Conservation (phyloP, 2,888 invertebrate species). For the Agonopterix heracliana region DNA sequence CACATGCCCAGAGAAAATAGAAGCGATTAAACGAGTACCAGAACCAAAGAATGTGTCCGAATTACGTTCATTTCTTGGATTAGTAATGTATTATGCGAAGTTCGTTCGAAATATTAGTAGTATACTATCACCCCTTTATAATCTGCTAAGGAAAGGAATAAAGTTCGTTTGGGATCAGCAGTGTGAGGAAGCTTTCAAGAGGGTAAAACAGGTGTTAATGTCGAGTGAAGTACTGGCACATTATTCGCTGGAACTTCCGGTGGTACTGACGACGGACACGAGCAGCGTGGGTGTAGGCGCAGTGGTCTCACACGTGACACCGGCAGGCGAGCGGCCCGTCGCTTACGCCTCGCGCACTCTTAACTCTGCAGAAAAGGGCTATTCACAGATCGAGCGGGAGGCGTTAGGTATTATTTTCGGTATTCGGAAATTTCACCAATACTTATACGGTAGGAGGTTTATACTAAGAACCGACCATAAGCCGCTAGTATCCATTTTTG, state of each 20-base stretch:
- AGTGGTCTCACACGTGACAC: conserved; percentile 8
- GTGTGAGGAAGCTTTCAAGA: conserved; percentile 5
- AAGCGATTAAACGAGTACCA: conserved; percentile 8
- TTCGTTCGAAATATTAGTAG: conserved; percentile 15
- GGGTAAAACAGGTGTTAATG: conserved; percentile 4
- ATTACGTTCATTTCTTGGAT: conserved; percentile 18
- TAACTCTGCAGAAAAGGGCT: conserved; percentile 4
- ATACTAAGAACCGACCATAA: conserved; percentile 11
- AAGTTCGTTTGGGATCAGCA: conserved; percentile 5
- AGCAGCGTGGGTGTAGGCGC: conserved; percentile 14
- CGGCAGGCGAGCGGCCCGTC: conserved; percentile 8
- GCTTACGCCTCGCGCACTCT: conserved; percentile 10
- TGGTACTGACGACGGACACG: conserved; percentile 13
- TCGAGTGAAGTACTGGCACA: conserved; percentile 12
- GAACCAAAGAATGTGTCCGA: conserved; percentile 15
- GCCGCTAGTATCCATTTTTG: conserved; percentile 14
- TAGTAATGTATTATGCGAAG: conserved; percentile 16
- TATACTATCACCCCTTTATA: conserved; percentile 9
- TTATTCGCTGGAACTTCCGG: conserved; percentile 8
- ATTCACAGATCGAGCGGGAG: conserved; percentile 11
- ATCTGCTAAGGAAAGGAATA: conserved; percentile 7
- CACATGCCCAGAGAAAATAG: conserved; percentile 16
- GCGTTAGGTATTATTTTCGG: conserved; percentile 12
- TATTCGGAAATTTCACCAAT: conserved; percentile 11
- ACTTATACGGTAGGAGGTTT: too few species aligned